Percentiles rank a stretch among this genome's conserved stretches.
These are phyloP conservation scores for Drosophila planitibia DNA, from an alignment of 2,888 invertebrate species.

Conservation along the genomic window DNA sequence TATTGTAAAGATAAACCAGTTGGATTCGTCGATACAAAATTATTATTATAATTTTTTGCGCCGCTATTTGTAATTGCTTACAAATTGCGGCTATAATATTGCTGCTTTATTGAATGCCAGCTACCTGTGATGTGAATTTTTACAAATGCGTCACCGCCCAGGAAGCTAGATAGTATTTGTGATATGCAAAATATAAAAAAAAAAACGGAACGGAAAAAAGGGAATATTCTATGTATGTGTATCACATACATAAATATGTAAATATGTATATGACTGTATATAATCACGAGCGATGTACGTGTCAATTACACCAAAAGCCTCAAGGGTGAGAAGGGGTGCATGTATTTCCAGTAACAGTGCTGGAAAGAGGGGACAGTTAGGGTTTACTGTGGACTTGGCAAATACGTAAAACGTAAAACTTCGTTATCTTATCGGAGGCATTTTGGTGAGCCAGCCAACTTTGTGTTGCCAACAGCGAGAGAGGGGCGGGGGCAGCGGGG, in stretches of 20 bases:
- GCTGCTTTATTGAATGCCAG: conserved; percentile 9
- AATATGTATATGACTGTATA: neutral
- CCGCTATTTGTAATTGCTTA: neutral
- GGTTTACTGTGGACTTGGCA: conserved; percentile 22
- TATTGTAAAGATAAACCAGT: neutral
- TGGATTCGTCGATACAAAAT: neutral
- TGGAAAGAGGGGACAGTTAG: neutral
- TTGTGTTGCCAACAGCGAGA: conserved; percentile 16
- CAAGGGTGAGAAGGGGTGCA: neutral
- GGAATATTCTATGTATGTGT: neutral
- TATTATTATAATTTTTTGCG: neutral
- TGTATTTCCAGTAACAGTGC: neutral
- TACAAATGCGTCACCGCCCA: conserved; percentile 18
- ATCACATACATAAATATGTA: neutral
- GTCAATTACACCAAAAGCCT: conserved; percentile 11
- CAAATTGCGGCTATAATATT: neutral
- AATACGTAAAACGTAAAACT: conserved; percentile 36
- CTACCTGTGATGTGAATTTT: conserved; percentile 27
- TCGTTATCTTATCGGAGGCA: conserved; percentile 55
- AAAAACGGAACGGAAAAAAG: neutral
- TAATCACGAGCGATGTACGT: conserved; percentile 38
- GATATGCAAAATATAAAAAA: neutral
- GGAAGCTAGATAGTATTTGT: neutral
- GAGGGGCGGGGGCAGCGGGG: neutral
- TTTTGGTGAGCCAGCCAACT: conserved; percentile 42